Percentiles rank a stretch among this genome's conserved stretches.
phyloP scores from a whole-genome alignment of 2,888 invertebrate species.

The Rutpela maculata region DNA sequence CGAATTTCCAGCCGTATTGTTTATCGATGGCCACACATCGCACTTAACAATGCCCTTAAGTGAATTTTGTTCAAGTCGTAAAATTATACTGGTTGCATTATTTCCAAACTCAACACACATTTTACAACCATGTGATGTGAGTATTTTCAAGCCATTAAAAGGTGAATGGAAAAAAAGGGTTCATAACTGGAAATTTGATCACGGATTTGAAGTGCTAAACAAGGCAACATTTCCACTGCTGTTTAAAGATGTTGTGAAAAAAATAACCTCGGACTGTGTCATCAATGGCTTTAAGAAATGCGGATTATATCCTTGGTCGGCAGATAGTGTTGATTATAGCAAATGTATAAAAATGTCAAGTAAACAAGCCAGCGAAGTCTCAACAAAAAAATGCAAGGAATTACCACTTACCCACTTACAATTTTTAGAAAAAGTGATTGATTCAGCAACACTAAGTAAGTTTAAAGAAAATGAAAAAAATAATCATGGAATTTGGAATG shows the following conservation, averaged over 20 bases:
- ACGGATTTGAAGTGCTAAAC: not conserved
- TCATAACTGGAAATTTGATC: too few species aligned
- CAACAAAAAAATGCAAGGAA: not conserved
- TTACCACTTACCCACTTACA: not conserved
- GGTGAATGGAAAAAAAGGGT: constrained; percentile 36
- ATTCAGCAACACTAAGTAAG: not conserved
- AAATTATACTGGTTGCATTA: constrained; percentile 45
- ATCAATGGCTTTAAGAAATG: not conserved
- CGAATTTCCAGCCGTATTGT: constrained; percentile 38
- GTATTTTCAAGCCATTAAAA: constrained; percentile 49
- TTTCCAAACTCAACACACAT: constrained; percentile 50
- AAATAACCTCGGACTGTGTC: not conserved
- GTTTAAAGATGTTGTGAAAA: not conserved
- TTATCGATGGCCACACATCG: constrained; percentile 43
- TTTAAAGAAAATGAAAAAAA: not conserved
- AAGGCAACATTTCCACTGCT: not conserved
- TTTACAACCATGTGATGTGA: constrained; percentile 48
- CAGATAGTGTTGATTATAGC: not conserved
- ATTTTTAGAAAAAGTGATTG: not conserved
- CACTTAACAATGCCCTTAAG: constrained; percentile 47
- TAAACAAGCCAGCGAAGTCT: not conserved
- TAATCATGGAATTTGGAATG: not conserved
- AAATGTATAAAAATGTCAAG: not conserved
- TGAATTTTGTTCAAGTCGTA: constrained; percentile 40
- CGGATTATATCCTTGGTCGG: not conserved